Percentiles rank a stretch among this genome's conserved stretches.
Conservation (phyloP, 2,113 vertebrate genomes). For the Gallinago jamesoni region DNA sequence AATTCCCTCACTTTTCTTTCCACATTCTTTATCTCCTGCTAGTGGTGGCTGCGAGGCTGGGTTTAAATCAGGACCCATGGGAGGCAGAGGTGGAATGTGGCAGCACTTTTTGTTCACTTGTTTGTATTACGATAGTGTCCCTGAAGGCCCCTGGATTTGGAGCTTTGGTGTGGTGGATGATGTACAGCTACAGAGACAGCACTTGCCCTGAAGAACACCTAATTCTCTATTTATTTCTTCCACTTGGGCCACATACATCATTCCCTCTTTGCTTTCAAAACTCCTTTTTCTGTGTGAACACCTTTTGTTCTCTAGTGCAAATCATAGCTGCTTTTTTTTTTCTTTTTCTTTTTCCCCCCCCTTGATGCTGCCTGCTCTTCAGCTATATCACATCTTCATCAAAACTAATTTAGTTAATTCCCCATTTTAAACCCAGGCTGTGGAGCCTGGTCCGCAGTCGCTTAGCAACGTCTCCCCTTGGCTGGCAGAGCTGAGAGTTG, state of each 20-base stretch:
- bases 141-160: not conserved
- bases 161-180: not conserved
- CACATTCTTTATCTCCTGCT: not conserved
- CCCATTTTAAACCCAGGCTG: not conserved
- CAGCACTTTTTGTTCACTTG: not conserved
- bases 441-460: not conserved
- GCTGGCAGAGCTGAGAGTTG: not conserved
- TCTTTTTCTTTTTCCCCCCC: too few species aligned
- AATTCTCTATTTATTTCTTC: not conserved
- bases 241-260: not conserved
- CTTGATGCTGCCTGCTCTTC: not conserved
- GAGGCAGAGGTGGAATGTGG: not conserved
- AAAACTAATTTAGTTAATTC: conserved; percentile 37
- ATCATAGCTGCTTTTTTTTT: not conserved
- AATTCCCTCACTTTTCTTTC: not conserved
- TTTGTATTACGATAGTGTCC: not conserved
- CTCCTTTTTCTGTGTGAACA: not conserved
- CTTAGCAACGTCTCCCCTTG: conserved; percentile 49
- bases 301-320: not conserved
- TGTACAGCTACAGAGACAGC: not conserved
- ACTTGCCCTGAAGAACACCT: not conserved
- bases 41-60: not conserved
- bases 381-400: not conserved
- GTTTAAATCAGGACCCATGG: not conserved
- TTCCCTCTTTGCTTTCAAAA: not conserved